Base-by-base conservation (phyloP, 2,888 invertebrate genomes). In the Xylota sylvarum region DNA sequence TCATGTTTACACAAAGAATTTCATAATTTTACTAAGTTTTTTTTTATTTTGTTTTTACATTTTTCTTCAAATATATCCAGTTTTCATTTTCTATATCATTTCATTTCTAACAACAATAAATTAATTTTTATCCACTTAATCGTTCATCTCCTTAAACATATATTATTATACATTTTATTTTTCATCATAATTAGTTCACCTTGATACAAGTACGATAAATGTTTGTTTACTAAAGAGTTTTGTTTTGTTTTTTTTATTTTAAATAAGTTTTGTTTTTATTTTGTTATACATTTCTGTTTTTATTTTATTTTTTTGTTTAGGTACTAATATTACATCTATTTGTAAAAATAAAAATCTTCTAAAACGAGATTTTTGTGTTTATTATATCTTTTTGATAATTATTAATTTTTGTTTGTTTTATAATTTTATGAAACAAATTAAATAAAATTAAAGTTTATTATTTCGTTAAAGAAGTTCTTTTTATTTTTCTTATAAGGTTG, bases 331-430 rank as follows among this genome's bases (percentile, higher is more conserved):
- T 81, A 86, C 69, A 73, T 86, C 77, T 78, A 86, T 81, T 82
- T 86, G 86, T 83, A 87, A 88, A 86, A 86, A 78, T 81, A 88
- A 88, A 88, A 88, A 88, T 88, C 88, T 88, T 89, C 89, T 89
- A 89, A 89, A 89, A 88, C 89, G 88, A 89, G 89, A 88, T 88
- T 88, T 87, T 87, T 84, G 52, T 62, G 73, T 79, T 7, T 73
- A 74, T 48, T 79, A 72, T 65, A 60, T 37, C 23, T 50, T 83
- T 64, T 64, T 64, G 40, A 67, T 30, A 67, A 52, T 67, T 67
- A 69, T 48, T 62, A 67, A 58, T 56, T 30, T n/a, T 35, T 23
- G 60, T 72, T 67, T 55, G 37, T 64, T 48, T 62, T 52, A 35
- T 32, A 17, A 35, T 50, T 60, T 72, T 55, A 32, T 64, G 19